A percentile compares a stretch with the other conserved stretches of the same genome.
These are phyloP conservation scores for Dipodomys merriami DNA, from an alignment of 2,113 vertebrate genomes.

Conservation along the genomic window DNA sequence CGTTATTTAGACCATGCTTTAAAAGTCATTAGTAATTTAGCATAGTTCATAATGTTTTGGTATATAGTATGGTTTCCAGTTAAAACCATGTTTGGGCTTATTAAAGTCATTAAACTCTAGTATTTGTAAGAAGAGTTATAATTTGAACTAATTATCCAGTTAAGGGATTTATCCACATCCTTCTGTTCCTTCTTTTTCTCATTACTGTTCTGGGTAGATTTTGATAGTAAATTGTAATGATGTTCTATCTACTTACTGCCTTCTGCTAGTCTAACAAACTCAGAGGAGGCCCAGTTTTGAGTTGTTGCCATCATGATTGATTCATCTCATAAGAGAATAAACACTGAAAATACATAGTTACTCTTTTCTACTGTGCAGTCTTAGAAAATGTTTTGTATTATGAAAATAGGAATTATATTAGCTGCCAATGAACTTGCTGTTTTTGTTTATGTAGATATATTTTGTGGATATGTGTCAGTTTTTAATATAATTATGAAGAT, in stretches of 20 bases:
- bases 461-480: constrained; percentile 25
- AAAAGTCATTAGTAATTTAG: not conserved
- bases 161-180: not conserved
- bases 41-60: not conserved
- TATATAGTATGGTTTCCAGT: not conserved
- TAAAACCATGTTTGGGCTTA: constrained; percentile 28
- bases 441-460: constrained; percentile 35
- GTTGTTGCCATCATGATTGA: constrained; percentile 45
- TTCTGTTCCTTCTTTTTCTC: not conserved
- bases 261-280: not conserved
- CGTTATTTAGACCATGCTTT: not conserved
- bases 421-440: constrained; percentile 19
- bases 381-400: not conserved
- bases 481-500: constrained; percentile 5
- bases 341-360: not conserved
- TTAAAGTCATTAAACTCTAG: constrained; percentile 14
- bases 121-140: not conserved
- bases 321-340: constrained; percentile 41
- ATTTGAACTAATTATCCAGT: constrained; percentile 51
- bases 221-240: not conserved
- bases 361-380: not conserved
- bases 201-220: constrained; percentile 28
- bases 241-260: not conserved
- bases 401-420: constrained; percentile 19
- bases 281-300: not conserved